These are phyloP conservation scores for Mantis religiosa DNA, from an alignment of 2,888 invertebrate species.

Conservation along the genomic window DNA sequence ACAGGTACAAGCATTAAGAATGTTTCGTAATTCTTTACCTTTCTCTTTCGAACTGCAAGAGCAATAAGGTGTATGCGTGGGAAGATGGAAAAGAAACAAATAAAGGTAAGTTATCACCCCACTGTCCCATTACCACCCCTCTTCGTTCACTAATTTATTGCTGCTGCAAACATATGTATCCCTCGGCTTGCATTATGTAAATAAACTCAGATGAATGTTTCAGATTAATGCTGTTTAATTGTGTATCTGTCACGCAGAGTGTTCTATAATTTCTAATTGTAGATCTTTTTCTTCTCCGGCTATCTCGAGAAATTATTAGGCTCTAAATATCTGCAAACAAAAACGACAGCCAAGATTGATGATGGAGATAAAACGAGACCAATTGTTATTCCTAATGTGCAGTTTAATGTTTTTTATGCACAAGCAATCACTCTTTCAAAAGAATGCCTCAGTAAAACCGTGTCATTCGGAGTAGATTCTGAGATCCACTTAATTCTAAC, in stretches of 20 bases:
- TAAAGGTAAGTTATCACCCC: neutral
- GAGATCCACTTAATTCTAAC: neutral
- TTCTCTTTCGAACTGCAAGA: neutral
- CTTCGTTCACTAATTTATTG: neutral
- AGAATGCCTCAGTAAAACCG: neutral
- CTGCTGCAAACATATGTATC: neutral
- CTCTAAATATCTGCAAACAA: neutral
- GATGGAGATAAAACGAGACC: neutral
- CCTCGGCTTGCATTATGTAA: neutral
- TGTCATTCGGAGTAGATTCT: neutral
- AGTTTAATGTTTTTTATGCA: neutral
- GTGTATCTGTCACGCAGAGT: neutral
- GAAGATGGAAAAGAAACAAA: neutral
- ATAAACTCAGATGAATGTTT: neutral
- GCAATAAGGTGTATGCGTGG: neutral
- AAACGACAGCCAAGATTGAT: neutral
- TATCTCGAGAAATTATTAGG: neutral
- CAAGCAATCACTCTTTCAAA: neutral
- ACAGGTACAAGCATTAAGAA: no score
- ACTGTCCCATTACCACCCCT: neutral
- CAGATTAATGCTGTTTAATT: neutral
- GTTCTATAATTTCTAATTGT: neutral
- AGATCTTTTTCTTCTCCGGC: neutral
- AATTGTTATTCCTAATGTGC: neutral
- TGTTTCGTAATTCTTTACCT: no score